Evolutionary conservation across 2,113 vertebrate genomes (phyloP), one percentile per base, ranked within the genome.

Genomic region (Misgurnus mizolepis): DNA sequence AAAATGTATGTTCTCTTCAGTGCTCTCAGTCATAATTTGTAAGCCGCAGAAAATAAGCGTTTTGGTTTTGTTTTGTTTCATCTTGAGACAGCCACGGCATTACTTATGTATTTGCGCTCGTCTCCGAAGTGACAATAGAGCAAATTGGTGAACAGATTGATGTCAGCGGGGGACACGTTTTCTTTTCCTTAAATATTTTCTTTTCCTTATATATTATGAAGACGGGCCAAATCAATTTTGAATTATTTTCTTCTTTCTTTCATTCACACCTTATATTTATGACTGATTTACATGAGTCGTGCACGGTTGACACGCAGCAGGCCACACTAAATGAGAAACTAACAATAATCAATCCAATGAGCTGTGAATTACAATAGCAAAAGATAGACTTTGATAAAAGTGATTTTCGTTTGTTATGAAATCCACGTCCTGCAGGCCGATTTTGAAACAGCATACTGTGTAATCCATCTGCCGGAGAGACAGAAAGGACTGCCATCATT

Each of bases 401-500:
- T 70, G 43, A 86, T 85, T 87, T 89, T 78, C 84, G 84, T 86
- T 83, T 79, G 78, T 89, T 82, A 88, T 88, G 86, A 78, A 85
- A 80, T 64, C 68, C 84, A 62, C 64, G 84, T 77, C 62, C 81
- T 65, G 43, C 76, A 88, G 83, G 64, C 41, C 40, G 39, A 81
- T 76, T 65, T 72, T 87, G 84, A 85, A 89, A 85, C 67, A 85
- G 87, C 87, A 87, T 65, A 69, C 87, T 87, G 83, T 85, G 78
- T 85, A 79, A 80, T 83, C 85, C 84, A 90, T 88, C 88, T 89
- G 88, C 86, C 85, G 88, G 87, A 49, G 64, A 86, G 89, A 88
- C 86, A 76, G 88, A 58, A 85, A 88, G 84, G 83, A 75, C 79
- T 65, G 64, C 80, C 75, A 70, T 67, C 67, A 88, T 87, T 90